phyloP scores from a whole-genome alignment of 2,888 invertebrate species.

The Tetheella fluctuosa region DNA sequence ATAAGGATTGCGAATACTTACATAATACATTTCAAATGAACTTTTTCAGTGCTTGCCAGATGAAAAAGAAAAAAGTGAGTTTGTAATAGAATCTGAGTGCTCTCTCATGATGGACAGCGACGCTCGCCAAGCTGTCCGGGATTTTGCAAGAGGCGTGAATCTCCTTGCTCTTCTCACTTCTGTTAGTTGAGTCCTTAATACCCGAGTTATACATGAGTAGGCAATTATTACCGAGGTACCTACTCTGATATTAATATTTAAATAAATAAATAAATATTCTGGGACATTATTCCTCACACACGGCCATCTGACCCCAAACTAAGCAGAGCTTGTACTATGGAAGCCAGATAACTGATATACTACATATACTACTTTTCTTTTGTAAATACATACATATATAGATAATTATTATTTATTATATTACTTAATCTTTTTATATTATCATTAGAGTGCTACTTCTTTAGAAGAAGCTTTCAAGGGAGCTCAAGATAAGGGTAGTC shows the following conservation, averaged over 20 bases:
- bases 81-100: slow-evolving; percentile 66
- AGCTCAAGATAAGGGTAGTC: slow-evolving; percentile 39
- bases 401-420: too few species aligned
- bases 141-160: slow-evolving; percentile 45
- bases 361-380: too few species aligned
- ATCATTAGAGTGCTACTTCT: slow-evolving; percentile 54
- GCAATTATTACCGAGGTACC: too few species aligned
- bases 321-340: too few species aligned
- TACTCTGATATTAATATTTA: too few species aligned
- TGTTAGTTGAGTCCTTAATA: slow-evolving; percentile 38
- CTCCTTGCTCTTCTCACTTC: slow-evolving; percentile 51
- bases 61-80: slow-evolving; percentile 57
- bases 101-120: slow-evolving; percentile 70
- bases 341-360: too few species aligned
- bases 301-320: too few species aligned
- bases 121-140: slow-evolving; percentile 43
- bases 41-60: slow-evolving; percentile 52
- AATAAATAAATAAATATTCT: too few species aligned
- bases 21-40: neutral
- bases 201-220: too few species aligned
- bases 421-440: neutral
- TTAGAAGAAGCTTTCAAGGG: slow-evolving; percentile 44
- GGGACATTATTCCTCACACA: too few species aligned
- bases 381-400: neutral
- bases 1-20: neutral